Evolutionary conservation across 2,888 invertebrate genomes (phyloP), one percentile per base, ranked within the genome.

Genomic region (Laspeyria flexula): DNA sequence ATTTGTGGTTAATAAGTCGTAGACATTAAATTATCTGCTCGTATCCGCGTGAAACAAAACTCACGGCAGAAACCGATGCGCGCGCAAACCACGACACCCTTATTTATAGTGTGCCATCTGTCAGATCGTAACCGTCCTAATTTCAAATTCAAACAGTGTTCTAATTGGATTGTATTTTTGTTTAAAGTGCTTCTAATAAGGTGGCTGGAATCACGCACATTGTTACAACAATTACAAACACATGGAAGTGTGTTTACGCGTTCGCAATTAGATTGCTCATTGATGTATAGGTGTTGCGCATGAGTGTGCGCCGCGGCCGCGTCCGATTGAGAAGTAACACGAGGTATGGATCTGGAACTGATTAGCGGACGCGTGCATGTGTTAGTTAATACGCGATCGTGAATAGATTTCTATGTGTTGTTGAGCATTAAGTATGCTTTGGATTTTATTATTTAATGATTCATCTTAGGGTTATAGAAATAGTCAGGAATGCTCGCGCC

Each of bases 381-480:
- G 86, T 88, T 86, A 74, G 85, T 85, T 81, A 81, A 82, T 76
- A 81, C 79, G 77, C 73, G 73, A 80, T 83, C 84, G 79, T 82
- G 87, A 87, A 89, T 85, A 88, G 82, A 83, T 75, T 77, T 78
- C 76, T 79, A 76, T 82, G 83, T 86, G 88, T 85, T 85, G 83
- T 83, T 80, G 85, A 81, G 91, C 89, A 90, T 91, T 91, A 91
- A 91, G 91, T 90, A 85, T 85, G 90, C 90, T 90, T 89, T 86
- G 73, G 83, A 91, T 92, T 92, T 92, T 91, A 92, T 92, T 91
- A 92, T 91, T 91, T 91, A 92, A 91, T 92, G 92, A 92, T 88
- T 92, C 92, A 92, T 90, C 89, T 90, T 86, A 86, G 88, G 89
- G 87, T 86, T 92, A 87, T 92, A 86, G 91, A 91, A 92, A 91